A percentile compares a stretch with the other conserved stretches of the same genome.
Conservation (phyloP, 2,888 invertebrate genomes). For the Xestia ashworthii region DNA sequence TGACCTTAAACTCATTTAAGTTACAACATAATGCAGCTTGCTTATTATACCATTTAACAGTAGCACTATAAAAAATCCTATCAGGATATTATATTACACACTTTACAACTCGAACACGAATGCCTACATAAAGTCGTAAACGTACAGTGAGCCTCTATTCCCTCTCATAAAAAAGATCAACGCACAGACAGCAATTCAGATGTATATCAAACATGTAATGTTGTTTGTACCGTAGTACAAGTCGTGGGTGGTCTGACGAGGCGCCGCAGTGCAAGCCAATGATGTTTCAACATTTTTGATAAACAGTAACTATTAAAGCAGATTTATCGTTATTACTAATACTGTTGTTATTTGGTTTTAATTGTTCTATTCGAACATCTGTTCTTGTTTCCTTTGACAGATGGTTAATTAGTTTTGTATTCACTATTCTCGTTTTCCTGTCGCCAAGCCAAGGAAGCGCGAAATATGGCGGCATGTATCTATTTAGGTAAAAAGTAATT, state of each 20-base stretch:
- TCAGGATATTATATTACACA: conserved; percentile 57
- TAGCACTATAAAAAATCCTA: conserved; percentile 43
- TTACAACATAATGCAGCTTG: conserved; percentile 23
- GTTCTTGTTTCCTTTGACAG: conserved; percentile 37
- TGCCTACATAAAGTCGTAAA: conserved; percentile 59
- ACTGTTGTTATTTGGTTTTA: conserved; percentile 44
- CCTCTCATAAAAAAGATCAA: conserved; percentile 61
- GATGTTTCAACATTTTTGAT: conserved; percentile 44
- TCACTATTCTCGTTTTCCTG: conserved; percentile 31
- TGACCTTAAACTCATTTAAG: conserved; percentile 37
- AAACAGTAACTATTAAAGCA: conserved; percentile 18
- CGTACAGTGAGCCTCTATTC: conserved; percentile 53
- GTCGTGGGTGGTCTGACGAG: conserved; percentile 62
- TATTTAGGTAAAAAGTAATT: not conserved
- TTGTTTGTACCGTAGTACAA: conserved; percentile 37
- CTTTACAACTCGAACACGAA: conserved; percentile 60
- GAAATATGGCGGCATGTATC: not conserved
- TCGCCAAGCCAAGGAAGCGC: not conserved
- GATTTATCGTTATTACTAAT: conserved; percentile 50
- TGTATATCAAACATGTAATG: conserved; percentile 52
- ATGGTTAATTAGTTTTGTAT: conserved; percentile 42
- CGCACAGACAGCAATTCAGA: conserved; percentile 60
- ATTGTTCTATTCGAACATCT: conserved; percentile 56
- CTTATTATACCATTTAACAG: conserved; percentile 35
- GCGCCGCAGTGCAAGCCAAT: conserved; percentile 40